A percentile compares a stretch with the other conserved stretches of the same genome.
These are phyloP conservation scores for Monopterus albus DNA, from an alignment of 2,113 vertebrate species.

Conservation along the genomic window DNA sequence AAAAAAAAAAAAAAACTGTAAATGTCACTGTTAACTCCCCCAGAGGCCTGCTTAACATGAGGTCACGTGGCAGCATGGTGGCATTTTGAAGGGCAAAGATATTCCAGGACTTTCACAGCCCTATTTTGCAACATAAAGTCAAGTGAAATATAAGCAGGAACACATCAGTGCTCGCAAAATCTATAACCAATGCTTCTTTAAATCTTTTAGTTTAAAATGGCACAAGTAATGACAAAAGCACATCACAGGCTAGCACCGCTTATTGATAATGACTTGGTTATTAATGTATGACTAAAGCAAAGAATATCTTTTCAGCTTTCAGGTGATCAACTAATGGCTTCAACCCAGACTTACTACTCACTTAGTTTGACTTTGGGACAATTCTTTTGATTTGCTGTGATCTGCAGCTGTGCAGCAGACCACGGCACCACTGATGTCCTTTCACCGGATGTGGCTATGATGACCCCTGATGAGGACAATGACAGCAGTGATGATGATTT, in stretches of 20 bases:
- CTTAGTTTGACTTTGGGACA: neutral
- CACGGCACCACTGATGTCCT: no score
- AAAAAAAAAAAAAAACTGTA: constrained; percentile 52
- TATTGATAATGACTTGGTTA: no score
- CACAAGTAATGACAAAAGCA: constrained; percentile 42
- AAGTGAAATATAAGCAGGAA: constrained; percentile 13
- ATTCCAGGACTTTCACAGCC: constrained; percentile 6
- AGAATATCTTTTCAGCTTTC: neutral
- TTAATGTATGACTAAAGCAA: neutral
- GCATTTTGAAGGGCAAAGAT: constrained; percentile 56
- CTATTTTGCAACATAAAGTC: constrained; percentile 19
- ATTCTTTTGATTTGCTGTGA: neutral
- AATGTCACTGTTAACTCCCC: constrained; percentile 70
- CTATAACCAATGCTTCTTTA: constrained; percentile 26
- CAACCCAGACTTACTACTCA: neutral
- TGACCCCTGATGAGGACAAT: no score
- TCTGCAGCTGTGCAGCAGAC: neutral
- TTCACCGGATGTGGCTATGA: neutral
- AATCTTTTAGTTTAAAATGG: constrained; percentile 36
- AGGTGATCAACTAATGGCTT: neutral
- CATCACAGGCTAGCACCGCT: constrained; percentile 2
- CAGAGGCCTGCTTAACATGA: constrained; percentile 48
- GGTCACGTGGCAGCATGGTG: constrained; percentile 47
- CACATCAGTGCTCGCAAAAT: constrained; percentile 1
- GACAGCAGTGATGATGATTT: no score